Percentiles rank a stretch among this genome's conserved stretches.
phyloP scores from a whole-genome alignment of 2,113 vertebrate genomes.

The Neodon shergylaensis region DNA sequence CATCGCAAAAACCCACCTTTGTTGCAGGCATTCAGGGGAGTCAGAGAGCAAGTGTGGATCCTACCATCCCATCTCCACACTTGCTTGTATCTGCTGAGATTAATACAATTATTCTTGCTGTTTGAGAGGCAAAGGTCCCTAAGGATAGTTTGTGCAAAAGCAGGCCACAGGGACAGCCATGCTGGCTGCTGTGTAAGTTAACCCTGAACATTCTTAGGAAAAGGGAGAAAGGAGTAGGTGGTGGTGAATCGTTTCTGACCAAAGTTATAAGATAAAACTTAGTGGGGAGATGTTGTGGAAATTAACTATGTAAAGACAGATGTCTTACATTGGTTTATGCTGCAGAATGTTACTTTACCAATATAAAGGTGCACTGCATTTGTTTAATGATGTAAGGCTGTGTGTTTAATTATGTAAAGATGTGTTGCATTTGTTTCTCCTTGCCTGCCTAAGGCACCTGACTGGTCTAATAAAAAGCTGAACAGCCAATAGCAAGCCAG shows the following conservation, averaged over 20 bases:
- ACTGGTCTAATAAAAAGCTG: too few species aligned
- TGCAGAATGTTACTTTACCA: too few species aligned
- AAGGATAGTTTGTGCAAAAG: neutral
- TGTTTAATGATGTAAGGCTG: too few species aligned
- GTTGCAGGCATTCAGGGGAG: neutral
- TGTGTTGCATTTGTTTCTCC: too few species aligned
- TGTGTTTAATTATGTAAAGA: too few species aligned
- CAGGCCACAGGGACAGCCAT: neutral
- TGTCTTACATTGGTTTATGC: too few species aligned
- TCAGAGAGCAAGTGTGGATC: neutral
- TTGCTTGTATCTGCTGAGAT: conserved; percentile 24
- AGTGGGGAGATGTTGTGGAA: neutral
- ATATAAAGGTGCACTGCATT: too few species aligned
- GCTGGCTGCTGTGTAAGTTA: neutral
- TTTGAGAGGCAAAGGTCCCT: neutral
- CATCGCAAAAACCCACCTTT: neutral
- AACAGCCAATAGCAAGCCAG: too few species aligned
- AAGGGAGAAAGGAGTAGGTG: neutral
- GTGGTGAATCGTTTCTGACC: neutral
- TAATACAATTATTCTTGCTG: conserved; percentile 15
- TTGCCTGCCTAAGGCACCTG: too few species aligned
- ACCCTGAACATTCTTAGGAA: neutral
- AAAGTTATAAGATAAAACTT: neutral
- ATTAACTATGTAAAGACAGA: too few species aligned
- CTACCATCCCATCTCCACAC: neutral